Evolutionary conservation across 2,888 invertebrate species (phyloP).

Genomic region (Hydroisotoma schaefferi): DNA sequence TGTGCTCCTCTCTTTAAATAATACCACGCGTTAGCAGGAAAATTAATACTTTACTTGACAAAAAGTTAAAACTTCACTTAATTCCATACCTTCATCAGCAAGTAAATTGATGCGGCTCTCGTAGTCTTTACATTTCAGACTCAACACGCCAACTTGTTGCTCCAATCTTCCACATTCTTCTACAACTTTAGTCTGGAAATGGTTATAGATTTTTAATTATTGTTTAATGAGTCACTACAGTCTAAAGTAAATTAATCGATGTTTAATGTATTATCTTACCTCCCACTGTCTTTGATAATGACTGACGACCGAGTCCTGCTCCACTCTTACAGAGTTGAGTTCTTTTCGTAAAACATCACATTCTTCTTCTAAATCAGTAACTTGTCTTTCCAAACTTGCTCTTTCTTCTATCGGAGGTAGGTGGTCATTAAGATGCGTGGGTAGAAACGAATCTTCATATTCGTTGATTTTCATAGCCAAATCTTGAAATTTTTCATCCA

Average conservation of each 20-base stretch:
- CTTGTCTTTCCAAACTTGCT: conserved; percentile 63
- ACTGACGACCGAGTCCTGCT: conserved; percentile 36
- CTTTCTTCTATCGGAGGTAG: conserved; percentile 76
- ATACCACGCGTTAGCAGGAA: background rate
- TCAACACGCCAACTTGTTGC: conserved; percentile 40
- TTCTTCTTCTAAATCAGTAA: conserved; percentile 68
- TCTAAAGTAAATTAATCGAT: conserved; percentile 1
- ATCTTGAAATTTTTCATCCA: conserved; percentile 66
- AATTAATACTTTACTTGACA: background rate
- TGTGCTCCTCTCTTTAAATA: conserved; percentile 31
- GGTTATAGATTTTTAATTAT: background rate
- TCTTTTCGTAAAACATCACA: conserved; percentile 59
- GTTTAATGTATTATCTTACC: conserved; percentile 23
- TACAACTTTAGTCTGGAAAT: conserved; percentile 23
- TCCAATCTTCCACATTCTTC: conserved; percentile 42
- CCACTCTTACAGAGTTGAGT: conserved; percentile 43
- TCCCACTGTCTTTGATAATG: conserved; percentile 37
- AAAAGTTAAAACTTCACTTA: background rate
- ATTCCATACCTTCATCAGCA: conserved; percentile 36
- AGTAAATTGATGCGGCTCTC: conserved; percentile 40
- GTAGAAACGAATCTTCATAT: conserved; percentile 69
- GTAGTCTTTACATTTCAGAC: conserved; percentile 46
- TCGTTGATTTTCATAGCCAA: conserved; percentile 71
- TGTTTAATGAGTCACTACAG: background rate
- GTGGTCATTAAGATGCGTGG: conserved; percentile 52